Evolutionary conservation across 2,888 invertebrate genomes (phyloP), one percentile per base, ranked within the genome.

Genomic region (Iphiclides podalirius): DNA sequence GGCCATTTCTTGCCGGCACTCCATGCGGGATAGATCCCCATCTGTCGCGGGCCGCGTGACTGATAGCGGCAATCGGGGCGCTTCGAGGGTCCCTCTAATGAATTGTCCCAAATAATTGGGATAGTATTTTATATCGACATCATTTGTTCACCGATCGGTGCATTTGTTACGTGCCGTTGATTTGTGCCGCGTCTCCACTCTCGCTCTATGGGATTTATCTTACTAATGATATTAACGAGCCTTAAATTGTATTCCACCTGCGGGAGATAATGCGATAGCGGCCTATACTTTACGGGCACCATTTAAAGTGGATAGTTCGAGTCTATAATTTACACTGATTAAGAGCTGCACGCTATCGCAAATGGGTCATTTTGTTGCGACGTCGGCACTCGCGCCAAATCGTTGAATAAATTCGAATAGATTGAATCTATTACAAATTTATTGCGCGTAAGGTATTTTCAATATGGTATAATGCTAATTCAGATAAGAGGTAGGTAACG

Each of bases 81-180:
- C 79, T 74, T 73, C 75, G 79, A 79, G 78, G 64, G 75, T 74
- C 64, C 64, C 70, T 77, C 81, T 87, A 88, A 88, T 88, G 87
- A 88, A 88, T 88, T 85, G 85, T 86, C 81, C 85, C 79, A 84
- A 86, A 85, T 88, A 87, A 88, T 88, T 85, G 83, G 83, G 81
- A 81, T 79, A 78, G 79, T 84, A 82, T 85, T 86, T 87, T 86
- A 88, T 87, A 85, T 86, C 66, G 79, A 63, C 75, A 64, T 81
- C 84, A 79, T 86, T 86, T 86, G 84, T 85, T 76, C 73, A 63
- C 61, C 75, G 81, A 86, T 84, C 84, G 84, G 73, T 71, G 75
- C 81, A 84, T 87, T 86, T 84, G 74, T 85, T 79, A 76, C 63
- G 61, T 58, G 63, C 64, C 77, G 73, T 77, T 83, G 84, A 86